Base-by-base conservation (phyloP, 2,888 invertebrate species). In the Teinopalpus imperialis region DNA sequence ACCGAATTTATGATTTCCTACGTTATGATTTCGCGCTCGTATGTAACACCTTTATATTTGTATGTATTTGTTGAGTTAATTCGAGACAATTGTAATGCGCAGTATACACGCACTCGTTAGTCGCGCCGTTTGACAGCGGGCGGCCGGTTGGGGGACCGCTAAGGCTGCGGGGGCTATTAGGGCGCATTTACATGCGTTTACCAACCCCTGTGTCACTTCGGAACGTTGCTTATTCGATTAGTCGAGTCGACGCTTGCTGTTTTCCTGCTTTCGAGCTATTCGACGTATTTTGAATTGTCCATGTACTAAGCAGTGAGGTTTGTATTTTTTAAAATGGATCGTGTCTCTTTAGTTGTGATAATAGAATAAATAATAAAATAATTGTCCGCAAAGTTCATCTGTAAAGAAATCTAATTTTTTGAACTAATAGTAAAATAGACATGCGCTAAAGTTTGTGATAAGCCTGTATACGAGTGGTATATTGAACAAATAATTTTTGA, bases 111-210 rank as follows among this genome's bases (percentile, higher is more conserved):
- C 39, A 39, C 32, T 45, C 44, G 44, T 45, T 45, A 45, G 44
- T 8, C 39, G 31, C 30, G 36, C 16, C 29, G 36, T 37, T 31
- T 37, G 44, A 16, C 37, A 18, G 18, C 27, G 21, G 36, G 20
- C 18, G 30, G 18, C 12, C 29, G 40, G 29, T 5, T 2, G 8
- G 32, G 36, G 37, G 24, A 10, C 20, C 13, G 32, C 32, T n/a
- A 34, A 35, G 40, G 34, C 35, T 34, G 21, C 39, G 46, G 46
- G 58, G 57, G 52, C 61, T 49, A 72, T 72, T 69, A 71, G 58
- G 63, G 54, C 50, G 44, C 66, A 75, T 77, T 75, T 74, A 72
- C 73, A 74, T 74, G 68, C 68, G 65, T 60, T 52, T 42, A 37
- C 40, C 23, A 45, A 29, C 40, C 45, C 45, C 45, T 50, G 46